Evolutionary conservation across 2,113 vertebrate genomes (phyloP).

Genomic region (Tamias sibiricus): DNA sequence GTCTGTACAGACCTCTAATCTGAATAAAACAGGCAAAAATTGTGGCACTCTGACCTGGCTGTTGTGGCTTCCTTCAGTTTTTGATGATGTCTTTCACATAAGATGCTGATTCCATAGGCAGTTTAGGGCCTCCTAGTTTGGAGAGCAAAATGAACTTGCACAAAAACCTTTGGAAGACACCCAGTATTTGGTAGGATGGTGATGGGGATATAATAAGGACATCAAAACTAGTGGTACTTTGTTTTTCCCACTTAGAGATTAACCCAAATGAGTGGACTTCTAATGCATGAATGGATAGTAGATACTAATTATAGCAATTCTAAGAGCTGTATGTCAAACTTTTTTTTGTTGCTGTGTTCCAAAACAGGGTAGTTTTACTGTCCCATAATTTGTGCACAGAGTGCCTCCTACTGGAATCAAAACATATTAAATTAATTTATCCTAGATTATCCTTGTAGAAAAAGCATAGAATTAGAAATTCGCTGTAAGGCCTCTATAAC

Average conservation of each 20-base stretch:
- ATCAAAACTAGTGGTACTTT: background rate
- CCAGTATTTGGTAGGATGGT: background rate
- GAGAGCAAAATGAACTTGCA: background rate
- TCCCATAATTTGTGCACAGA: background rate
- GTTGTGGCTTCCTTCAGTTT: background rate
- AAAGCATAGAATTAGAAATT: background rate
- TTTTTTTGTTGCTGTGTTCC: background rate
- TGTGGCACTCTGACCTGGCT: fast-evolving
- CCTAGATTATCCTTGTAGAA: background rate
- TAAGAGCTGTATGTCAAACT: background rate
- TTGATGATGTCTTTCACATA: background rate
- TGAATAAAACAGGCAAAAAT: background rate
- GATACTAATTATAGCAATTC: background rate
- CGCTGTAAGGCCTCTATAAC: background rate
- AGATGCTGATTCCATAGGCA: background rate
- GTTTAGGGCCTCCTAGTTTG: background rate
- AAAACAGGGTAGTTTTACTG: background rate
- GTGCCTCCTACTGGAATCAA: background rate
- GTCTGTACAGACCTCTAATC: background rate
- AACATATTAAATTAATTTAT: background rate
- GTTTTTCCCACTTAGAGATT: background rate
- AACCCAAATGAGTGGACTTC: background rate
- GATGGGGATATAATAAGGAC: too few relatives aligned
- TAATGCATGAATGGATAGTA: background rate
- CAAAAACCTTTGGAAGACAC: background rate